A percentile compares a stretch with the other conserved stretches of the same genome.
These are phyloP conservation scores for Redunca redunca DNA, from an alignment of 2,113 vertebrate genomes.

Conservation along the genomic window DNA sequence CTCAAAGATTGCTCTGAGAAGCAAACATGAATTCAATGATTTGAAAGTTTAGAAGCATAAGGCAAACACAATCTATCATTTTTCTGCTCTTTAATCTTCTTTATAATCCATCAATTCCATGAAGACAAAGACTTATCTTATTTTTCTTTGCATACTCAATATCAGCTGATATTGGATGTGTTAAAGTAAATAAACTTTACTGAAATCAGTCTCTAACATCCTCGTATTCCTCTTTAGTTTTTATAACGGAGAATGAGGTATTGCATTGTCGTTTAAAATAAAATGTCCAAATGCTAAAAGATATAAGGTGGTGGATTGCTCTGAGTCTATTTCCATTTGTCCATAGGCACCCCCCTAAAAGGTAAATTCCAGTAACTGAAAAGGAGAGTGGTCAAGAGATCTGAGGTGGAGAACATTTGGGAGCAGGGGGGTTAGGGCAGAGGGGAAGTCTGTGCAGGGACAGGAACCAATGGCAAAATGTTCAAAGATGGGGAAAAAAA, in stretches of 20 bases:
- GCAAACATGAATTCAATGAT: background rate
- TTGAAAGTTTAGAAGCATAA: background rate
- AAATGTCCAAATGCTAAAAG: background rate
- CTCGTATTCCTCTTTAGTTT: background rate
- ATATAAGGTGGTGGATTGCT: background rate
- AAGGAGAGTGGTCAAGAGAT: background rate
- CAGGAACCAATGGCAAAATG: background rate
- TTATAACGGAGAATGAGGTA: background rate
- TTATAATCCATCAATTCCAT: background rate
- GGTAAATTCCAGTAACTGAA: background rate
- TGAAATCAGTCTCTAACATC: background rate
- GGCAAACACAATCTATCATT: background rate
- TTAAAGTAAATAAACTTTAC: background rate
- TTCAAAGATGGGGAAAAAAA: background rate
- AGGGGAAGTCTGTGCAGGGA: background rate
- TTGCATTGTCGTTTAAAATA: background rate
- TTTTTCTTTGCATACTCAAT: background rate
- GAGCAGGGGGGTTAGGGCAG: accelerated
- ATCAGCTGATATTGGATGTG: background rate
- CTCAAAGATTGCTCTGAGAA: background rate
- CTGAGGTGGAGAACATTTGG: background rate
- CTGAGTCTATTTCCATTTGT: background rate
- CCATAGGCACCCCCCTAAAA: background rate
- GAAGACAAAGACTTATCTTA: background rate
- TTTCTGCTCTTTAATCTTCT: background rate